Evolutionary conservation across 2,797 vertebrate genomes (phyloP).

Genomic region (Sebastes aleutianus): DNA sequence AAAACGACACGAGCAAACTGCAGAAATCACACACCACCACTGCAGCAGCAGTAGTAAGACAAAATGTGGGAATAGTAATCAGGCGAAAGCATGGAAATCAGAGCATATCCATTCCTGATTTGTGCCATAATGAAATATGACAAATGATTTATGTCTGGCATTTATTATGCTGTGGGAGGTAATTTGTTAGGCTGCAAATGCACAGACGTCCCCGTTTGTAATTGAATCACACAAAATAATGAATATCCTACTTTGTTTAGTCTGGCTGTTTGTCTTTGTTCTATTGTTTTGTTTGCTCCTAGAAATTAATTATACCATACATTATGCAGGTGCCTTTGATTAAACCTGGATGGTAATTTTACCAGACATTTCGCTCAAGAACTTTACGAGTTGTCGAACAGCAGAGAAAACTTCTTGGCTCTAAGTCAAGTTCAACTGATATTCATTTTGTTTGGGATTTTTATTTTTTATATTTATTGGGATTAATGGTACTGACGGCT

Average conservation of each 20-base stretch:
- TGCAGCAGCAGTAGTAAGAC: not conserved
- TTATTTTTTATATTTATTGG: too few relatives aligned
- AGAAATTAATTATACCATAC: slow-evolving; percentile 55
- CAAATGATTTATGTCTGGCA: slow-evolving; percentile 78
- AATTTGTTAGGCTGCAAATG: slow-evolving; percentile 74
- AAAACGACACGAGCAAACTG: not conserved
- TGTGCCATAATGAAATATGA: slow-evolving; percentile 72
- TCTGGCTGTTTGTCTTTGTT: slow-evolving; percentile 65
- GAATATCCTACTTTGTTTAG: slow-evolving; percentile 71
- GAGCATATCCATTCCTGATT: slow-evolving; percentile 61
- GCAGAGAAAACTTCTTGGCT: not conserved
- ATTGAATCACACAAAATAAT: slow-evolving; percentile 80
- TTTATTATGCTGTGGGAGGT: slow-evolving; percentile 75
- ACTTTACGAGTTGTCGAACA: slow-evolving; percentile 8
- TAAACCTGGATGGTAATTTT: slow-evolving; percentile 55
- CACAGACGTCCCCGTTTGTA: slow-evolving; percentile 69
- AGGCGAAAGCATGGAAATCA: slow-evolving; percentile 52
- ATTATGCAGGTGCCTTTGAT: slow-evolving; percentile 62
- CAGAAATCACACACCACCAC: not conserved
- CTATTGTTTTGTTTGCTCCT: slow-evolving; percentile 51
- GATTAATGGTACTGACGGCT: not conserved
- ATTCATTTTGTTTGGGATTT: not conserved
- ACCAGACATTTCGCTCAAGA: slow-evolving; percentile 10
- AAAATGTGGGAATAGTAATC: slow-evolving; percentile 25
- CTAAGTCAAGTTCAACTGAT: not conserved